These are phyloP conservation scores for Oreochromis niloticus DNA, from an alignment of 2,113 vertebrate genomes.

Conservation along the genomic window DNA sequence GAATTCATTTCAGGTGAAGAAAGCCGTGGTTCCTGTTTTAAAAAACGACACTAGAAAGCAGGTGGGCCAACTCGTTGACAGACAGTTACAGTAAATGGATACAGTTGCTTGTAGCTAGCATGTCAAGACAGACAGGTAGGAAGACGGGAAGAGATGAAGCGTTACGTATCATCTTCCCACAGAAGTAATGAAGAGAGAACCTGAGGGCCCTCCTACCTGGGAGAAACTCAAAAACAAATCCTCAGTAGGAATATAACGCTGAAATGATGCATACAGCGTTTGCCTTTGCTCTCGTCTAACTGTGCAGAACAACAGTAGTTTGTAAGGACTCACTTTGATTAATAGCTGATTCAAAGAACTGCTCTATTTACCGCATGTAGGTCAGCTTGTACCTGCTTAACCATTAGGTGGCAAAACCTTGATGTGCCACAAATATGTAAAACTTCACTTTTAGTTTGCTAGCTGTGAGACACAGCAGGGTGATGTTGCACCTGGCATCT, in stretches of 20 bases:
- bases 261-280: constrained; percentile 4
- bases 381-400: constrained; percentile 56
- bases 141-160: neutral
- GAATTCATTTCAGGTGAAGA: neutral
- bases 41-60: neutral
- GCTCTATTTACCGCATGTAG: constrained; percentile 67
- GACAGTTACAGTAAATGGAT: neutral
- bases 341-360: constrained; percentile 54
- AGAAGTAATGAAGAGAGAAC: constrained; percentile 31
- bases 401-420: constrained; percentile 21
- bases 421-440: constrained; percentile 20
- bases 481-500: constrained; percentile 26
- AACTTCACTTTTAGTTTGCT: constrained; percentile 37
- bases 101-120: neutral
- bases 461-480: neutral
- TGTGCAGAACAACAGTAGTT: constrained; percentile 48
- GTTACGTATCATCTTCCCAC: constrained; percentile 23
- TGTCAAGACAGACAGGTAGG: neutral
- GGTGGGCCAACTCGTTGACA: neutral
- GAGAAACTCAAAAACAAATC: neutral
- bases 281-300: constrained; percentile 36
- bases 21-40: neutral
- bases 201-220: neutral
- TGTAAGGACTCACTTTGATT: constrained; percentile 65
- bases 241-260: constrained; percentile 15